Evolutionary conservation across 2,113 vertebrate species (phyloP).

Genomic region (Sciurus niger): DNA sequence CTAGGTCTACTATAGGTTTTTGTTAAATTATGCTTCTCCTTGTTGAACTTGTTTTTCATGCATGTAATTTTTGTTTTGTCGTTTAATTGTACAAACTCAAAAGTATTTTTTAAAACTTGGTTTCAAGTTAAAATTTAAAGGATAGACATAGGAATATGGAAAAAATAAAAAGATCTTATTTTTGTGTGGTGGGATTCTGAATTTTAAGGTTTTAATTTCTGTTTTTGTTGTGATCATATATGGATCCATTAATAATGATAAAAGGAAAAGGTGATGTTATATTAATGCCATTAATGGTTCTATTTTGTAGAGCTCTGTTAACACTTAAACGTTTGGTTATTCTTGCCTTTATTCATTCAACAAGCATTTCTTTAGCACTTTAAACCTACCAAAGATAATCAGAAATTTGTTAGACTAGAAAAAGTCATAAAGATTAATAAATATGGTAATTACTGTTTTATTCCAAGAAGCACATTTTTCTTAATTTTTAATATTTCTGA

Average conservation of each 20-base stretch:
- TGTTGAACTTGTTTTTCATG: slow-evolving; percentile 54
- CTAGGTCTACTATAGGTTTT: neutral
- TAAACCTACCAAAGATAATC: neutral
- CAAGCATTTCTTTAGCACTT: slow-evolving; percentile 26
- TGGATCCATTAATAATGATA: neutral
- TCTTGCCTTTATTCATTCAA: neutral
- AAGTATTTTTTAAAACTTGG: slow-evolving; percentile 36
- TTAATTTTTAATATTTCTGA: slow-evolving; percentile 14
- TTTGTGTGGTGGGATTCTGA: neutral
- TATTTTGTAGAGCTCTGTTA: neutral
- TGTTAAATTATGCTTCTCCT: slow-evolving; percentile 26
- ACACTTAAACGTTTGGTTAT: slow-evolving; percentile 10
- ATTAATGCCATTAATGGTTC: neutral
- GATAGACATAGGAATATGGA: neutral
- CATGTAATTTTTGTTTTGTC: slow-evolving; percentile 2
- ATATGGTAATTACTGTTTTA: slow-evolving; percentile 18
- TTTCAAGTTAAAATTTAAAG: slow-evolving; percentile 56
- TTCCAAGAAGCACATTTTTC: neutral
- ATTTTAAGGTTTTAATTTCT: slow-evolving; percentile 26
- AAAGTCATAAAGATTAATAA: slow-evolving; percentile 32
- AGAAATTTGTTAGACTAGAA: slow-evolving; percentile 4
- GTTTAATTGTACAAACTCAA: slow-evolving; percentile 58
- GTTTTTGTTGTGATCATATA: slow-evolving; percentile 1
- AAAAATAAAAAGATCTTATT: slow-evolving; percentile 1
- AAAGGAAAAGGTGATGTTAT: neutral